These are phyloP conservation scores for Platyscapa corneri DNA, from an alignment of 1,140 invertebrate species.

Conservation along the genomic window DNA sequence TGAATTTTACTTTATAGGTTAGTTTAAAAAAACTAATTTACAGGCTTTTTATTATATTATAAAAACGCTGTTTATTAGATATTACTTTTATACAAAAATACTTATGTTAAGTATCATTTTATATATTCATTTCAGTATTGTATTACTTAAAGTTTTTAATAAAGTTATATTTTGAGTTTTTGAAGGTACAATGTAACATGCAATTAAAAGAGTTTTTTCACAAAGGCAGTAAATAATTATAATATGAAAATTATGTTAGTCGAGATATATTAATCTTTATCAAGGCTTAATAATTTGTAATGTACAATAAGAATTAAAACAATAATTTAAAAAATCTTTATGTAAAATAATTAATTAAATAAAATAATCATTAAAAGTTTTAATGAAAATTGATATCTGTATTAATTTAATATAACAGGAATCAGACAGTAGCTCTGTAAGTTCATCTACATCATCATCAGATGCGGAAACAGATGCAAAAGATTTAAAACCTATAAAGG, in stretches of 20 bases:
- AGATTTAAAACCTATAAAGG: conserved; percentile 71
- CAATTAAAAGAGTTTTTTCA: too few relatives aligned
- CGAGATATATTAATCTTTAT: too few relatives aligned
- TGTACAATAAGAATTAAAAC: too few relatives aligned
- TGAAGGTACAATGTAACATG: too few relatives aligned
- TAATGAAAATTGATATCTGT: neutral
- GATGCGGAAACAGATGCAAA: conserved; percentile 67
- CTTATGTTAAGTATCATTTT: neutral
- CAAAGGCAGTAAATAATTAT: too few relatives aligned
- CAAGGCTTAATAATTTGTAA: too few relatives aligned
- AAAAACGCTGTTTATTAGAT: too few relatives aligned
- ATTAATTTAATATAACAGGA: conserved; percentile 47
- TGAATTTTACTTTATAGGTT: conserved; percentile 1
- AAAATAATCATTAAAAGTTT: neutral
- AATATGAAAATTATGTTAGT: too few relatives aligned
- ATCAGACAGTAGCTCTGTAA: conserved; percentile 41
- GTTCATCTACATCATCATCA: conserved; percentile 60
- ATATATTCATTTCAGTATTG: neutral
- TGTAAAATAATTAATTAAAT: too few relatives aligned
- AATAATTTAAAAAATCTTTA: too few relatives aligned
- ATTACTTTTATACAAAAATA: neutral
- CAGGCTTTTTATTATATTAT: too few relatives aligned
- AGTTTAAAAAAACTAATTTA: neutral
- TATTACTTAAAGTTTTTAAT: neutral
- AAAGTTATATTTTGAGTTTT: too few relatives aligned